These are phyloP conservation scores for Chascanopsetta lugubris DNA, from an alignment of 2,113 vertebrate genomes.

Conservation along the genomic window DNA sequence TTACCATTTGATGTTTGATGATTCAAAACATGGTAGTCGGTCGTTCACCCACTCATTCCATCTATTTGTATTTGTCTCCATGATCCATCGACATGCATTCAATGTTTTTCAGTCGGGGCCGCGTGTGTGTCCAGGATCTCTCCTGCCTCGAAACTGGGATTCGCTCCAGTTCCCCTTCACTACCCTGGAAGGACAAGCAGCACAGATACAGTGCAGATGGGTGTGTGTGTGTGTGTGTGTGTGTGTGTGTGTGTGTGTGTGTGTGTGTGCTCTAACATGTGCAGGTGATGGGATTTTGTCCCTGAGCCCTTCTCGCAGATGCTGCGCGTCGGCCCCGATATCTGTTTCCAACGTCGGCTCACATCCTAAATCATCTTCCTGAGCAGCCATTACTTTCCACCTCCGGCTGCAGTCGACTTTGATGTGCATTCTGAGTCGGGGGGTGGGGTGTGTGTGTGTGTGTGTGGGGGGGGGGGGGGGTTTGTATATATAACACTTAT, in stretches of 20 bases:
- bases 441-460: not conserved
- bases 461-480: not conserved
- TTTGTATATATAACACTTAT: slow-evolving; percentile 33
- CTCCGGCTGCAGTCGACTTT: slow-evolving; percentile 44
- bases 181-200: no score
- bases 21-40: no score
- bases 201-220: not conserved
- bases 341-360: slow-evolving; percentile 48
- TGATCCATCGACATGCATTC: no score
- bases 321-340: slow-evolving; percentile 31
- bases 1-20: no score
- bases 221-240: no score
- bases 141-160: no score
- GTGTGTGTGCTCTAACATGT: slow-evolving; percentile 12
- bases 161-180: no score
- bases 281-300: slow-evolving; percentile 50
- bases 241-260: slow-evolving; percentile 3
- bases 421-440: slow-evolving; percentile 7
- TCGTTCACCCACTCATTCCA: no score
- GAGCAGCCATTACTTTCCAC: slow-evolving; percentile 50
- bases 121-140: no score
- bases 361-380: slow-evolving; percentile 39
- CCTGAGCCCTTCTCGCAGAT: slow-evolving; percentile 45
- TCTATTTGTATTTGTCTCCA: no score
- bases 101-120: no score